A percentile compares a stretch with the other conserved stretches of the same genome.
Evolutionary conservation across 2,113 vertebrate species (phyloP).

Genomic region (Strix aluco): DNA sequence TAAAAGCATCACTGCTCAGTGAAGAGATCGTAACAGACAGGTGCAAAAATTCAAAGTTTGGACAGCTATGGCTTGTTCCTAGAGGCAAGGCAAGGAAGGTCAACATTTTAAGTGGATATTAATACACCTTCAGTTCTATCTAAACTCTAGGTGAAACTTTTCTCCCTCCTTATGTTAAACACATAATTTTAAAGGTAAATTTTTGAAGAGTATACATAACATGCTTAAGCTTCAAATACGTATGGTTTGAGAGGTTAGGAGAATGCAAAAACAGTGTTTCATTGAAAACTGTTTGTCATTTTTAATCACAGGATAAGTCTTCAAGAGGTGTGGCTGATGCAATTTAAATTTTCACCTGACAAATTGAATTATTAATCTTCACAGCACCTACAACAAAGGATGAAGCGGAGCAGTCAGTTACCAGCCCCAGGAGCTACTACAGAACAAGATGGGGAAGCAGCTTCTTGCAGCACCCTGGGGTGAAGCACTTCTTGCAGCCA

Average conservation of each 20-base stretch:
- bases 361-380: constrained; percentile 1
- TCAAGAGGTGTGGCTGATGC: constrained; percentile 8
- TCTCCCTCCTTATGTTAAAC: not conserved
- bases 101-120: not conserved
- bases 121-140: not conserved
- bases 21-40: not conserved
- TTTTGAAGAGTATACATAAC: not conserved
- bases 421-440: not conserved
- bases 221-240: not conserved
- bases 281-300: constrained; percentile 17
- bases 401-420: not conserved
- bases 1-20: not conserved
- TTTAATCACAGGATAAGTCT: constrained; percentile 48
- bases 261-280: not conserved
- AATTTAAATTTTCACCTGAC: constrained; percentile 45
- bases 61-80: not conserved
- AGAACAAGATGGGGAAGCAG: not conserved
- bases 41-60: not conserved
- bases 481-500: not conserved
- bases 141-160: not conserved
- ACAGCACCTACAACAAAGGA: not conserved
- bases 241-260: not conserved
- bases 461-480: fast-evolving
- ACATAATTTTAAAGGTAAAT: not conserved
- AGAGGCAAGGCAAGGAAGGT: not conserved